phyloP scores from a whole-genome alignment of 2,888 invertebrate genomes.

The Ashinkailepas kermadecensis region DNA sequence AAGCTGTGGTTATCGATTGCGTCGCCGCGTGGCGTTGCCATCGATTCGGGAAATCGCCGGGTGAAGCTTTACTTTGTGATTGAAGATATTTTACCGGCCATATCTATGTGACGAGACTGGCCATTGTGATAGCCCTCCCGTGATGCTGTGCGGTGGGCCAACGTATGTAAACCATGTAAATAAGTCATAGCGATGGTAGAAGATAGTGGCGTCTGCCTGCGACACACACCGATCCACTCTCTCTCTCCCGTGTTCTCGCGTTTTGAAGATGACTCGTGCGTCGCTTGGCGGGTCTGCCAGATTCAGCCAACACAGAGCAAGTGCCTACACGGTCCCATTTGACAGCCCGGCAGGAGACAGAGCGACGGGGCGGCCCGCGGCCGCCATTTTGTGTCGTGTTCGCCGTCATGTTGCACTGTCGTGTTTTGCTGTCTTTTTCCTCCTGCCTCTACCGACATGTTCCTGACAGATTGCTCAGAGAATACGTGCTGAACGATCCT shows the following conservation, averaged over 20 bases:
- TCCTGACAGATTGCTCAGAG: constrained; percentile 9
- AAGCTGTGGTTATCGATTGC: neutral
- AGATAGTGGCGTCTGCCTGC: neutral
- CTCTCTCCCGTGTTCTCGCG: neutral
- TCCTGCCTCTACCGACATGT: neutral
- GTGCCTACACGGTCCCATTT: neutral
- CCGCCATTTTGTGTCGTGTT: neutral
- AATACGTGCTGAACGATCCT: neutral
- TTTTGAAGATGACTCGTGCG: neutral
- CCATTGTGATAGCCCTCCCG: constrained; percentile 6
- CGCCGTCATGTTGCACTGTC: neutral
- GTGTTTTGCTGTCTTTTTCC: neutral
- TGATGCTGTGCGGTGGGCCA: neutral
- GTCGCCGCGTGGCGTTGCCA: neutral
- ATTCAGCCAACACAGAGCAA: neutral
- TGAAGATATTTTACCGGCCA: constrained; percentile 4
- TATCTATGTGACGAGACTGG: neutral
- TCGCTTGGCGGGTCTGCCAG: neutral
- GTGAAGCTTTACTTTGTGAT: constrained; percentile 19
- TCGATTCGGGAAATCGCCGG: neutral
- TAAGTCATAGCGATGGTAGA: neutral
- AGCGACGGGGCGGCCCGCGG: no score
- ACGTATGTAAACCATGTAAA: neutral
- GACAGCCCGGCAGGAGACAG: neutral
- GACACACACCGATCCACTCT: neutral